Conservation (phyloP, 2,113 vertebrate genomes). For the Malurus elegans region DNA sequence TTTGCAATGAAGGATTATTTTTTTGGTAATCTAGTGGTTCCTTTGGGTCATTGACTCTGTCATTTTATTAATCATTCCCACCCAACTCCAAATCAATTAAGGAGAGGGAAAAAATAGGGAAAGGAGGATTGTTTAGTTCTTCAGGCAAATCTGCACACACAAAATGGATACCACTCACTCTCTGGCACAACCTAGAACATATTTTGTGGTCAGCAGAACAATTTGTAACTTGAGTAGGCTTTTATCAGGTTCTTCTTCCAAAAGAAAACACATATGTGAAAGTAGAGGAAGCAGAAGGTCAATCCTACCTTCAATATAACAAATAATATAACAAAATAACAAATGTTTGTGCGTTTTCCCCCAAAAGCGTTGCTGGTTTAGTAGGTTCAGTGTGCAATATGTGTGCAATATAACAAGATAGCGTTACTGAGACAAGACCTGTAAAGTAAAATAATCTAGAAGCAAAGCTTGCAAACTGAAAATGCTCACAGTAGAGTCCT, state of each 20-base stretch:
- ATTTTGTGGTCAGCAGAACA: background rate
- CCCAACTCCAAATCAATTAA: constrained; percentile 37
- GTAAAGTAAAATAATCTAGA: background rate
- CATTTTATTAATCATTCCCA: constrained; percentile 74
- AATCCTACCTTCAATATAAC: background rate
- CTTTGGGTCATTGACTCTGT: constrained; percentile 69
- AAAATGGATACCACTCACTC: background rate
- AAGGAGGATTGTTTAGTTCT: background rate
- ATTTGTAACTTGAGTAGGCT: background rate
- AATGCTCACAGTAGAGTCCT: background rate
- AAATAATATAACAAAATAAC: background rate
- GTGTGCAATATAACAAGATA: background rate
- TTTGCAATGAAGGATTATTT: constrained; percentile 58
- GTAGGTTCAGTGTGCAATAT: background rate
- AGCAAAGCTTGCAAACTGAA: background rate
- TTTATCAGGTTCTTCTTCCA: background rate
- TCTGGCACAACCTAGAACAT: background rate
- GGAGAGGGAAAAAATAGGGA: background rate
- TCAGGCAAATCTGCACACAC: background rate
- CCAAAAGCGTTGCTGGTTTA: background rate
- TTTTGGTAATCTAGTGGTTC: constrained; percentile 74
- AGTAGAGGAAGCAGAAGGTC: background rate
- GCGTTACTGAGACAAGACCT: background rate
- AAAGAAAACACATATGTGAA: background rate
- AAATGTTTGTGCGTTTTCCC: background rate